Conservation (phyloP, 1,140 invertebrate genomes). For the Antheraea pernyi region DNA sequence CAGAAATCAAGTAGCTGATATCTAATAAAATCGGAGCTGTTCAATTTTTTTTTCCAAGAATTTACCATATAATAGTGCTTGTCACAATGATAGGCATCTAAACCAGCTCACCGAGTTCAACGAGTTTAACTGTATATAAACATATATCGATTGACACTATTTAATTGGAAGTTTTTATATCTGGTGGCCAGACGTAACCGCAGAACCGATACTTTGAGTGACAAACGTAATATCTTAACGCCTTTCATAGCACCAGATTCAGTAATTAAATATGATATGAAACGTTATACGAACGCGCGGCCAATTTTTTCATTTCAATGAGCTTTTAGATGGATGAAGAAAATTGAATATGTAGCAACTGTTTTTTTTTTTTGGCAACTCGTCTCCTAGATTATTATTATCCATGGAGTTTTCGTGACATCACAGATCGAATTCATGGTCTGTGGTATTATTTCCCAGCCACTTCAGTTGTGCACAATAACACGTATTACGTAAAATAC, state of each 20-base stretch:
- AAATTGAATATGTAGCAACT: background rate
- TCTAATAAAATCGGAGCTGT: too few relatives aligned
- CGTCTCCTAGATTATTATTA: too few relatives aligned
- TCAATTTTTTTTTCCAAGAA: background rate
- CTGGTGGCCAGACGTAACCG: background rate
- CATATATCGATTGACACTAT: background rate
- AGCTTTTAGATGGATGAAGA: background rate
- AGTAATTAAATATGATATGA: constrained; percentile 8
- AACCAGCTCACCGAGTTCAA: background rate
- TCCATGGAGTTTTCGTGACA: too few relatives aligned
- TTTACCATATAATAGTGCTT: background rate
- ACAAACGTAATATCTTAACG: background rate
- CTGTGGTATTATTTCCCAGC: too few relatives aligned
- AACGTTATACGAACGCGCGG: background rate
- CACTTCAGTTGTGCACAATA: too few relatives aligned
- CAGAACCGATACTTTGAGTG: constrained; percentile 7
- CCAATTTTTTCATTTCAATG: background rate
- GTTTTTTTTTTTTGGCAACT: background rate
- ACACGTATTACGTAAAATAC: too few relatives aligned
- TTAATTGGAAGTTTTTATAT: background rate
- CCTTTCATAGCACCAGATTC: constrained; percentile 4
- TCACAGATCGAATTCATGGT: too few relatives aligned
- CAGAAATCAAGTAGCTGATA: too few relatives aligned
- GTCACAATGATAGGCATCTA: background rate
- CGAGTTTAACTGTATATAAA: background rate